Evolutionary conservation across 2,797 vertebrate genomes (phyloP).

Genomic region (Taenioides sp.): DNA sequence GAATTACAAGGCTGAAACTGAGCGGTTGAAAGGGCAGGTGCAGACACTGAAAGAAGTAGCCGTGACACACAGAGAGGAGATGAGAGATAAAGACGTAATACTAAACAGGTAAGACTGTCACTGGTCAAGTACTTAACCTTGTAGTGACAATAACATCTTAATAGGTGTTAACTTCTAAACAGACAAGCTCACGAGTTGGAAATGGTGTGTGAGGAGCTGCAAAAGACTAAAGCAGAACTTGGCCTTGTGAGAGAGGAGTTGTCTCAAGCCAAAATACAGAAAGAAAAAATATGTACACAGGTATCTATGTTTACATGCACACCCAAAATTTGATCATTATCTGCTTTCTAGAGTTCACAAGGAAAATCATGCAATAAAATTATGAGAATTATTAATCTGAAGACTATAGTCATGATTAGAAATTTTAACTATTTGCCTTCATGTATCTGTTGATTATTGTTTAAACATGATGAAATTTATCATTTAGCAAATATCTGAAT

Average conservation of each 20-base stretch:
- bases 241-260: conserved; percentile 55
- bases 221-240: conserved; percentile 62
- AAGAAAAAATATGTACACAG: conserved; percentile 63
- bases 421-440: too few species aligned
- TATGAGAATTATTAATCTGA: too few species aligned
- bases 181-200: conserved; percentile 73
- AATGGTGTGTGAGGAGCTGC: conserved; percentile 55
- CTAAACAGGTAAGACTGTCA: conserved; percentile 63
- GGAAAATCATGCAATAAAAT: too few species aligned
- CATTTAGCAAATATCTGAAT: too few species aligned
- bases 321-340: too few species aligned
- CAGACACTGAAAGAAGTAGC: conserved; percentile 68
- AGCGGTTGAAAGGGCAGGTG: conserved; percentile 70
- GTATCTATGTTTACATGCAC: conserved; percentile 38
- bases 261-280: conserved; percentile 50
- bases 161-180: conserved; percentile 21
- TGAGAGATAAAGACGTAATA: conserved; percentile 61
- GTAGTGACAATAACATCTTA: not conserved
- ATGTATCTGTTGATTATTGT: too few species aligned
- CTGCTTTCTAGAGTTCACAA: too few species aligned
- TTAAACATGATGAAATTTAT: too few species aligned
- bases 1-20: conserved; percentile 63
- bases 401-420: too few species aligned
- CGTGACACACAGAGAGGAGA: conserved; percentile 63
- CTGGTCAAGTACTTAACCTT: not conserved